Base-by-base conservation (phyloP, 2,888 invertebrate genomes). In the Coleophora flavipennella region DNA sequence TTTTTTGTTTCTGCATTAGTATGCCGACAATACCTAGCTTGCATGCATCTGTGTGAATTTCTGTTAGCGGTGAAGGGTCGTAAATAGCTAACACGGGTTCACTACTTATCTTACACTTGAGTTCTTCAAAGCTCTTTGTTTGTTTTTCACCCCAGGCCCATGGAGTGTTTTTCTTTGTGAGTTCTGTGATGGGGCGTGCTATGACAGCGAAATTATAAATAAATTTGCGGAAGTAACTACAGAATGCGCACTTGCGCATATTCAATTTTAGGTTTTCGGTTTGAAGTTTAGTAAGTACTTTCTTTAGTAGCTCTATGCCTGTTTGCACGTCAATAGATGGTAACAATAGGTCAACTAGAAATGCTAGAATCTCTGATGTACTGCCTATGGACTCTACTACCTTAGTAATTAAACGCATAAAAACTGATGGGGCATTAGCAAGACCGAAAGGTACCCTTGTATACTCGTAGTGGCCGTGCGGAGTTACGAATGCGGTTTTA, bases 221-320 rank as follows among this genome's bases (percentile, higher is more conserved):
- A n/a, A n/a, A n/a, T n/a, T n/a, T n/a, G n/a, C n/a, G n/a, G n/a
- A n/a, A n/a, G n/a, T n/a, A n/a, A n/a, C n/a, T n/a, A 8, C n/a
- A 48, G 33, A 55, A 65, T 26, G 45, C 42, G 42, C 51, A 56
- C 33, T 55, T 56, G 7, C 13, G 42, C 37, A 54, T 42, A 36
- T 58, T 58, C 32, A 56, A 35, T 43, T 51, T 58, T 31, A 55
- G 29, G 34, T 49, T 46, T 34, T 39, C 46, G 0, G 14, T n/a
- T 25, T 31, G n/a, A 2, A 51, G 41, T 26, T 43, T 43, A 13
- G 35, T 1, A 3, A 49, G 28, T 1, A 48, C 45, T 10, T 25
- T 32, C 34, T 50, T 39, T 27, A 50, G 37, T 1, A 48, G n/a
- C 1, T 36, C 27, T 31, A 51, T 14, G 3, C 50, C 38, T n/a